Evolutionary conservation across 2,113 vertebrate species (phyloP), one percentile per base, ranked within the genome.

Genomic region (Malurus elegans): DNA sequence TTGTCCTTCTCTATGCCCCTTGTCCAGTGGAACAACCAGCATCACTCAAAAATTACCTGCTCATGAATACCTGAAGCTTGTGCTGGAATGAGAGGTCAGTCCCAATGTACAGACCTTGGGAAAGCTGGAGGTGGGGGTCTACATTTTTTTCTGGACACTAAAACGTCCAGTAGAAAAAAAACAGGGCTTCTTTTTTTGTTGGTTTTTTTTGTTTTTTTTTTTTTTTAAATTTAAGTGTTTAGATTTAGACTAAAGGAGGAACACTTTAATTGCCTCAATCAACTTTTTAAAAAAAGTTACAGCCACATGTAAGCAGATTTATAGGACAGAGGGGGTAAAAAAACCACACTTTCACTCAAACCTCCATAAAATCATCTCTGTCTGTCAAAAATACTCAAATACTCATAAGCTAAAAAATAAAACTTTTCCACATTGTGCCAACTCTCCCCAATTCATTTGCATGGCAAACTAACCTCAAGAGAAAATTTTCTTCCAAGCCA

Each of bases 31-130:
- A 53, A 26, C 25, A 48, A 26, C 8, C 36, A 2, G 69, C 47
- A 62, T 5, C 31, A 0, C 50, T 40, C 51, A 23, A 0, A 75
- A 83, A 28, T 12, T 0, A 34, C 25, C 44, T 11, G 29, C 6
- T 64, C 2, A 0, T 2, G 0, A 31, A 5, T 1, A 18, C 17
- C 57, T 45, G 65, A 10, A 69, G 31, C 44, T 48, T 5, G 0
- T 11, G 14, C 14, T 12, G 56, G 17, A 56, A 62, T 42, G 34
- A 75, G 32, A 64, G 38, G 15, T 7, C 34, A 56, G 6, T 45
- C 31, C 58, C 58, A 16, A 21, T 0, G 8, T 10, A 16, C 3
- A 60, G 26, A 71, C 20, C 62, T 38, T 6, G 24, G 53, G 8
- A 89, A 48, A 70, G 56, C 7, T 26, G 10, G 14, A 47, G 18